Conservation (phyloP, 2,888 invertebrate genomes). For the Pollenia griseotomentosa region DNA sequence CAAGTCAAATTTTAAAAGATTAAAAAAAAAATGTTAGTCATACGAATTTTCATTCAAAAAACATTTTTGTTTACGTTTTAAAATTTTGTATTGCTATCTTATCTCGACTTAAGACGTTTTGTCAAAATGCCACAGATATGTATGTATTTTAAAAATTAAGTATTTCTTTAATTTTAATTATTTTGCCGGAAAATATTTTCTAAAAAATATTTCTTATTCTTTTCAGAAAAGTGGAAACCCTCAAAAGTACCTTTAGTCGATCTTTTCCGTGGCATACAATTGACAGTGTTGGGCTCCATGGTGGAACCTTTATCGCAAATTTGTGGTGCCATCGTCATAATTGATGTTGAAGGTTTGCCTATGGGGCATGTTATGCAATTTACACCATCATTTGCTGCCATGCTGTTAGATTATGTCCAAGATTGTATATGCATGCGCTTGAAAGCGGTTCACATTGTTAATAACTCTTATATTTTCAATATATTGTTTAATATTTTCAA, state of each 20-base stretch:
- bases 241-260: constrained; percentile 88
- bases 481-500: constrained; percentile 94
- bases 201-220: background rate
- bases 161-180: too few relatives aligned
- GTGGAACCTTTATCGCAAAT: constrained; percentile 92
- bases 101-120: too few relatives aligned
- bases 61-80: too few relatives aligned
- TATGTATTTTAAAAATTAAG: too few relatives aligned
- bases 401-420: constrained; percentile 90
- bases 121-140: too few relatives aligned
- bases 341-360: constrained; percentile 91
- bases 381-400: constrained; percentile 90
- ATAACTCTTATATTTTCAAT: constrained; percentile 94
- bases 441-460: constrained; percentile 94
- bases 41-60: too few relatives aligned
- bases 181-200: background rate
- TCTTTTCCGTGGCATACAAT: constrained; percentile 89
- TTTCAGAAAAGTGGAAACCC: constrained; percentile 90
- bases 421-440: constrained; percentile 93
- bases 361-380: constrained; percentile 90
- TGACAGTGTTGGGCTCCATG: constrained; percentile 89
- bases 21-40: too few relatives aligned
- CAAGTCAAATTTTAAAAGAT: too few relatives aligned
- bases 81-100: too few relatives aligned
- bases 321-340: constrained; percentile 89